Base-by-base conservation (phyloP, 2,888 invertebrate species). In the Trilocha varians region DNA sequence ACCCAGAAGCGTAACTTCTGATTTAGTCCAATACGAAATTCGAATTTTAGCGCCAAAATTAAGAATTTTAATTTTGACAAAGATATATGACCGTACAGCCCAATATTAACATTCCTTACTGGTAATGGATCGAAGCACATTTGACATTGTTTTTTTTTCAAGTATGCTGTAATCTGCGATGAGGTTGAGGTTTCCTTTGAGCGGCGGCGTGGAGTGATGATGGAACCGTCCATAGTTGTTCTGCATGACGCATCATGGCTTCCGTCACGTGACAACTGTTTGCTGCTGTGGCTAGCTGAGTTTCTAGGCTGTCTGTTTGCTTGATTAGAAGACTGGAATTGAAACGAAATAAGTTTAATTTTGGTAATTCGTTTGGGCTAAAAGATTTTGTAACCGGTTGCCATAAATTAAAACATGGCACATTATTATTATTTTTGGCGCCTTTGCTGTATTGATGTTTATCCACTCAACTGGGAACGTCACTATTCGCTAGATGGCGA, bases 181-280 rank as follows among this genome's bases (percentile, higher is more conserved):
- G 73, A 1, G 70, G 74, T 0, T 68, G 65, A 0, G 72, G 79
- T 50, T 75, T 87, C 60, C 70, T 57, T 48, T 59, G 93, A 75
- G 82, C 92, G 68, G 62, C 93, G 77, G 65, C 57, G 15, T 72
- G 62, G 33, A 95, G 85, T 40, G 91, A 89, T 46, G 88, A 87
- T 38, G 96, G 94, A 50, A 96, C 92, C 47, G 89, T 87, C 91
- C 96, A 97, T 45, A 97, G 85, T 48, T 89, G 88, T 45, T 93
- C 90, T 53, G 91, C 89, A 70, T 91, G 91, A 43, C 91, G 90
- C 75, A 97, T 91, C 56, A 97, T 80, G 39, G 92, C 90, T 70
- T 95, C 94, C 32, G 96, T 94, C 44, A 96, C 90, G 66, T 91
- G 91, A 65, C 95, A 95, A 57, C 95, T 96, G 59, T 93, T 91